Percentiles rank a stretch among this genome's conserved stretches.
Evolutionary conservation across 2,888 invertebrate species (phyloP).

Genomic region (Ptychoptera contaminata): DNA sequence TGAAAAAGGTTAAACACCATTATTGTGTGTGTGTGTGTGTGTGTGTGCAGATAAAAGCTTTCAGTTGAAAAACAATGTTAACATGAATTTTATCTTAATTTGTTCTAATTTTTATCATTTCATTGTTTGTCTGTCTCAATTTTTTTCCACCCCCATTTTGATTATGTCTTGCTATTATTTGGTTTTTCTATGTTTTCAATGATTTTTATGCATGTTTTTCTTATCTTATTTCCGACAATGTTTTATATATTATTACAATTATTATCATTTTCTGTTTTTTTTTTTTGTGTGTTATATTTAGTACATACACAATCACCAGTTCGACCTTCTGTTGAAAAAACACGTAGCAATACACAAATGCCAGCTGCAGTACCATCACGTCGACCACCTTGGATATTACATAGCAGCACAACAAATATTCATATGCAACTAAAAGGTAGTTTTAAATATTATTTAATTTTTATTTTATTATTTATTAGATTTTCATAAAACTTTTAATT

Average conservation of each 20-base stretch:
- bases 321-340: conserved; percentile 23
- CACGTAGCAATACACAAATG: conserved; percentile 17
- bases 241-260: neutral
- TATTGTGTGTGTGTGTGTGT: no score
- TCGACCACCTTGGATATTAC: conserved; percentile 24
- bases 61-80: no score
- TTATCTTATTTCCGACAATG: neutral
- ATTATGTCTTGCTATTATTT: neutral
- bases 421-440: no score
- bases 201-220: neutral
- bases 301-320: conserved; percentile 25
- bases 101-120: no score
- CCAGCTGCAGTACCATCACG: conserved; percentile 23
- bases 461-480: no score
- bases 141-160: neutral
- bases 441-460: no score
- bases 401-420: conserved; percentile 13
- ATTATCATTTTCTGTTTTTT: neutral
- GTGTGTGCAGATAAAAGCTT: no score
- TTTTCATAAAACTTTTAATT: no score
- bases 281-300: conserved; percentile 11
- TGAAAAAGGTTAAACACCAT: no score
- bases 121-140: neutral
- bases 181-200: neutral
- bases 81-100: no score